These are phyloP conservation scores for Sphenodon punctatus DNA, from an alignment of 2,797 vertebrate genomes.

Conservation along the genomic window DNA sequence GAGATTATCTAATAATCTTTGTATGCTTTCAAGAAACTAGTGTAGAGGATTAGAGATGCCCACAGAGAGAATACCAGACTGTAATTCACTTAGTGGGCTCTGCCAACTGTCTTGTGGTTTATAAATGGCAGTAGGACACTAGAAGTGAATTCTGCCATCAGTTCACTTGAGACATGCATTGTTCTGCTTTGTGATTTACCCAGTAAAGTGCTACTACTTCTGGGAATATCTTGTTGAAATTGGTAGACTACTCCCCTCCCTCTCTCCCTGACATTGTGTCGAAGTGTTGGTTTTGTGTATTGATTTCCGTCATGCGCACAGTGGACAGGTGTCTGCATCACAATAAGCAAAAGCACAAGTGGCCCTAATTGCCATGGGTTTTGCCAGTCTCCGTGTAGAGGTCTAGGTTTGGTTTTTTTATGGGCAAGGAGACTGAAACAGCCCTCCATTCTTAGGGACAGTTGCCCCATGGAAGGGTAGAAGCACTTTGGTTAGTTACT, in stretches of 20 bases:
- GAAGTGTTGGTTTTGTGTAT: not conserved
- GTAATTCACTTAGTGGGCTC: not conserved
- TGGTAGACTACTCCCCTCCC: conserved; percentile 1
- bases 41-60: conserved; percentile 2
- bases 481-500: not conserved
- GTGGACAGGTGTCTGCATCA: not conserved
- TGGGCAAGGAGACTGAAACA: not conserved
- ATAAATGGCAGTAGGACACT: not conserved
- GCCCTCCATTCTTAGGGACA: not conserved
- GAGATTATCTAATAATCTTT: conserved; percentile 25
- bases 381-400: not conserved
- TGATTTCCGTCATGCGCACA: not conserved
- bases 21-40: conserved; percentile 20
- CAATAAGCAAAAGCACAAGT: not conserved
- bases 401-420: not conserved
- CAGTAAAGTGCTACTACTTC: conserved; percentile 62
- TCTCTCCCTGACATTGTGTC: not conserved
- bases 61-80: conserved; percentile 17
- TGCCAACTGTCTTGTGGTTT: conserved; percentile 38
- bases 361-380: not conserved
- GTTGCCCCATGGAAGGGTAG: not conserved
- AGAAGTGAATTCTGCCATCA: not conserved
- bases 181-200: conserved; percentile 49
- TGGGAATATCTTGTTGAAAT: conserved; percentile 37
- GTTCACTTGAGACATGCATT: conserved; percentile 45